Percentiles rank a stretch among this genome's conserved stretches.
These are phyloP conservation scores for Dryoscopus gambensis DNA, from an alignment of 2,113 vertebrate genomes.

Conservation along the genomic window DNA sequence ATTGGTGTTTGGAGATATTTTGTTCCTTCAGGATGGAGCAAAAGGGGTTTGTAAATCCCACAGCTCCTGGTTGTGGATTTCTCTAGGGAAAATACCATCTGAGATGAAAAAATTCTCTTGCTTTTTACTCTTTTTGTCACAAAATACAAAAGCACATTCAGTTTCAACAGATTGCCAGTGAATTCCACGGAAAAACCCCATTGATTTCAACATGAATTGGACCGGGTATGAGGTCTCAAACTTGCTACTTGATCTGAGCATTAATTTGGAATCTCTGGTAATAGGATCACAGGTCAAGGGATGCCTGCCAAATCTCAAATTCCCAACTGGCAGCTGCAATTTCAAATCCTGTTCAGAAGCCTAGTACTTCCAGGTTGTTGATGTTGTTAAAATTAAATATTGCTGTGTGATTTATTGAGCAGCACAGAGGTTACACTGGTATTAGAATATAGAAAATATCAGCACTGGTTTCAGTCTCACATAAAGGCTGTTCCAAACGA, in stretches of 20 bases:
- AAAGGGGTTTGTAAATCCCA: background rate
- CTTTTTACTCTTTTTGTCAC: background rate
- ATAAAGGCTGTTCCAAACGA: background rate
- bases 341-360: background rate
- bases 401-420: background rate
- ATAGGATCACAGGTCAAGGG: background rate
- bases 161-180: slow-evolving; percentile 11
- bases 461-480: background rate
- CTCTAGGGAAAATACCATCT: background rate
- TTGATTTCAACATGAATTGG: background rate
- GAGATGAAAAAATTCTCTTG: background rate
- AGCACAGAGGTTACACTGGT: background rate
- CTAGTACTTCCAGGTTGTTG: background rate
- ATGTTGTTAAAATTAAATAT: background rate
- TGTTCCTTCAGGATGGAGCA: slow-evolving; percentile 19
- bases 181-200: background rate
- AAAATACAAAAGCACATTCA: slow-evolving; percentile 2
- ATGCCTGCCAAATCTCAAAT: background rate
- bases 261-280: slow-evolving; percentile 1
- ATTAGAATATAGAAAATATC: background rate
- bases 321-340: background rate
- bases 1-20: background rate
- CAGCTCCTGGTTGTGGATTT: background rate
- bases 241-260: background rate
- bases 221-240: background rate